Conservation (phyloP, 2,888 invertebrate genomes). For the Diarsia rubi region DNA sequence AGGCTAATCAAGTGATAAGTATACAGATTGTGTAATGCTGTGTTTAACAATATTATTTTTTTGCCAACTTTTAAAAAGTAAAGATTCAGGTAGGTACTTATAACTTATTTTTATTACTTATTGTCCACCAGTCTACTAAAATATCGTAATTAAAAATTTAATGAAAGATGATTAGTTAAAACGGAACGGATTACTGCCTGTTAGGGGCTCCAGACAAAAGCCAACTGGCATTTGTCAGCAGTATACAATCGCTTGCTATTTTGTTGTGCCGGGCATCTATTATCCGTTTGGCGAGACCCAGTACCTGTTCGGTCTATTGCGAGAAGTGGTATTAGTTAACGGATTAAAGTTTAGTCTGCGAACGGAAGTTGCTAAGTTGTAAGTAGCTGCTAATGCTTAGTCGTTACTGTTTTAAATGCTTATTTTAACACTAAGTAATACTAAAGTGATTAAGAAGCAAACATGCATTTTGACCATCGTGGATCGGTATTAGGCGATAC, state of each 20-base stretch:
- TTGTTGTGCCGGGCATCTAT: conserved; percentile 8
- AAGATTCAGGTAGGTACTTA: too few species aligned
- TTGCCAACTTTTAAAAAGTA: too few species aligned
- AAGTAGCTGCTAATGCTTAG: neutral
- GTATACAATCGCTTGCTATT: conserved; percentile 23
- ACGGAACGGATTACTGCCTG: neutral
- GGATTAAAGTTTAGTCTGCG: conserved; percentile 36
- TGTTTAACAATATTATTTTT: too few species aligned
- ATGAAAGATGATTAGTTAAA: neutral
- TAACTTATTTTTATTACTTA: too few species aligned
- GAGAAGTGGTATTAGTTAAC: conserved; percentile 23
- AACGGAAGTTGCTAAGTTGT: conserved; percentile 8
- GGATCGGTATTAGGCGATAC: neutral
- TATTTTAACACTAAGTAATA: conserved; percentile 4
- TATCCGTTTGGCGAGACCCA: neutral
- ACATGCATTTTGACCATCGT: neutral
- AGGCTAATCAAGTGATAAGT: too few species aligned
- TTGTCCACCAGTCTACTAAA: too few species aligned
- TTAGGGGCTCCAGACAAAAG: conserved; percentile 10
- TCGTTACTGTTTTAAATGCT: conserved; percentile 9
- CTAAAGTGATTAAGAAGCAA: neutral
- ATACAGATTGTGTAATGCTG: too few species aligned
- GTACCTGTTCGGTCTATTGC: conserved; percentile 42
- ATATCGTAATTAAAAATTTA: too few species aligned
- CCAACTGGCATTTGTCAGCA: conserved; percentile 20